phyloP scores from a whole-genome alignment of 2,113 vertebrate genomes.

The Trinectes maculatus region DNA sequence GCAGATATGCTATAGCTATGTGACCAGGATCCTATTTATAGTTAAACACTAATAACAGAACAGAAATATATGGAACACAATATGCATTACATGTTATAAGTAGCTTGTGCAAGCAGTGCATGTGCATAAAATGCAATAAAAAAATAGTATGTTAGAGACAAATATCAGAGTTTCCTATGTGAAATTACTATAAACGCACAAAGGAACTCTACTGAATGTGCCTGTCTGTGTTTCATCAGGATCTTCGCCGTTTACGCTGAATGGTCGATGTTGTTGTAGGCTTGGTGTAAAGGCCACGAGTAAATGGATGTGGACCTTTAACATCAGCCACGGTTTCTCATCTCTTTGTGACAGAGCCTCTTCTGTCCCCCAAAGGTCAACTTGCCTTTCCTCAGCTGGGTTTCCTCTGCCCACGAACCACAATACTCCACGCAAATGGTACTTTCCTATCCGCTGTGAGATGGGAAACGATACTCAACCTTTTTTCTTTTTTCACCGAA shows the following conservation, averaged over 20 bases:
- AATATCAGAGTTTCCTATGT: conserved; percentile 23
- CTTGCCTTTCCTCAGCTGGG: background rate
- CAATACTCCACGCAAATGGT: conserved; percentile 1
- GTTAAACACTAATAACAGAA: too few relatives aligned
- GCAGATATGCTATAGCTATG: too few relatives aligned
- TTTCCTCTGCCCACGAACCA: conserved; percentile 11
- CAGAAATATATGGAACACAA: too few relatives aligned
- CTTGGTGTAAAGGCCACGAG: conserved; percentile 51
- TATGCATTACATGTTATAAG: too few relatives aligned
- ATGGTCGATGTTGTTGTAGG: conserved; percentile 22
- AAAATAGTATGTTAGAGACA: background rate
- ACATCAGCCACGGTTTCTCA: conserved; percentile 33
- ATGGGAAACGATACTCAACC: conserved; percentile 8
- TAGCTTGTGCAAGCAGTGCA: too few relatives aligned
- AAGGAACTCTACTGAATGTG: background rate
- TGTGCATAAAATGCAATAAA: background rate
- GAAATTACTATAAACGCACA: background rate
- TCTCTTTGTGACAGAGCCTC: conserved; percentile 35
- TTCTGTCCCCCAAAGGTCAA: conserved; percentile 61
- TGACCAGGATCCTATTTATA: too few relatives aligned
- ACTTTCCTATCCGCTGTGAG: conserved; percentile 2
- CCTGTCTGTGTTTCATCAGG: conserved; percentile 25
- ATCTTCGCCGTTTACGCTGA: conserved; percentile 12
- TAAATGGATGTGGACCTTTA: conserved; percentile 50
- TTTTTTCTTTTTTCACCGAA: background rate